A percentile compares a stretch with the other conserved stretches of the same genome.
phyloP scores from a whole-genome alignment of 2,888 invertebrate genomes.

The Andrena trimmerana region DNA sequence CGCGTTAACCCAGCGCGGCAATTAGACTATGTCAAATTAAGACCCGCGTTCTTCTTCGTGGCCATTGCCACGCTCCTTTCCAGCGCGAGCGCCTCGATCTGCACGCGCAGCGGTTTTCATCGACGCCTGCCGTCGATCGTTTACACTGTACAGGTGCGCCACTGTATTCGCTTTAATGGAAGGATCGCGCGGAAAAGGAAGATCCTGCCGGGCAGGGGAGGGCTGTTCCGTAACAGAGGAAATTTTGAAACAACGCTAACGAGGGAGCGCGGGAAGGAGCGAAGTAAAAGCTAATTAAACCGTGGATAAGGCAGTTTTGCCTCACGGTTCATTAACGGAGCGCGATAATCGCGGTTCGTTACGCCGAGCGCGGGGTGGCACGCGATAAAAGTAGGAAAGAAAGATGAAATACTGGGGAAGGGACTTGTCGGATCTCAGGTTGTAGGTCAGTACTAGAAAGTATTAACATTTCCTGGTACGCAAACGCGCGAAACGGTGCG shows the following conservation, averaged over 20 bases:
- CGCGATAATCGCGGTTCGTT: slow-evolving; percentile 5
- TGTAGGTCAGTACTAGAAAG: slow-evolving; percentile 75
- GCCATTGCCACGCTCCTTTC: slow-evolving; percentile 33
- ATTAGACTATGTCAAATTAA: slow-evolving; percentile 59
- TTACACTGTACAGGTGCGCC: not conserved
- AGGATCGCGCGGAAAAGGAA: not conserved
- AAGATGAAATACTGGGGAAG: not conserved
- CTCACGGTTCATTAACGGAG: slow-evolving; percentile 15
- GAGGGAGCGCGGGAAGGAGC: not conserved
- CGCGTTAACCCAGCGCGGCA: slow-evolving; percentile 15
- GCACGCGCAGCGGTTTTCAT: not conserved
- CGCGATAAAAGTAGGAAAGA: not conserved
- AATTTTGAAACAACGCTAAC: slow-evolving; percentile 11
- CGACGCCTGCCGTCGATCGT: slow-evolving; percentile 3
- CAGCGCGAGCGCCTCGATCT: slow-evolving; percentile 23
- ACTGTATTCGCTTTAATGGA: not conserved
- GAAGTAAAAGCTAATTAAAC: slow-evolving; percentile 35
- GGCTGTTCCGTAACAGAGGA: slow-evolving; percentile 26
- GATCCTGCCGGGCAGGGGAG: not conserved
- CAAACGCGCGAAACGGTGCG: slow-evolving; percentile 64
- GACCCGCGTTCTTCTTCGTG: slow-evolving; percentile 8
- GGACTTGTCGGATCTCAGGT: slow-evolving; percentile 28
- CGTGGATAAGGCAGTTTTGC: slow-evolving; percentile 9
- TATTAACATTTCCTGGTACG: slow-evolving; percentile 71
- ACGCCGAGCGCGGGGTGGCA: not conserved